Base-by-base conservation (phyloP, 2,113 vertebrate species). In the Platycercus adscitus region DNA sequence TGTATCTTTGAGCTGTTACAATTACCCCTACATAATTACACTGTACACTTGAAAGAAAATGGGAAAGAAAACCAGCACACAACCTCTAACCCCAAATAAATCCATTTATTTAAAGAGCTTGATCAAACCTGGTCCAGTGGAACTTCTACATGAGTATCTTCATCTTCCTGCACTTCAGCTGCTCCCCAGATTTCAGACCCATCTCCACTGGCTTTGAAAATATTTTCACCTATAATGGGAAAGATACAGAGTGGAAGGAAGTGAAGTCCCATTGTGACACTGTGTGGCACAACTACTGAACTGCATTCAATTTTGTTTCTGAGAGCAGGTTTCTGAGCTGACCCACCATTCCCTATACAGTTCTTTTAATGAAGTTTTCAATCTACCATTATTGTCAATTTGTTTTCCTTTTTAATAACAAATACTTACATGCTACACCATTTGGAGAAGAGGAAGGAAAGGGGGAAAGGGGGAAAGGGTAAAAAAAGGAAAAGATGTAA, bases 261-360 rank as follows among this genome's bases (percentile, higher is more conserved):
- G 83, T 90, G 89, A 97, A 95, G 94, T 95, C 83, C 98, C 98
- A 98, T 87, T 97, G 97, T 98, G 99, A 98, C 99, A 98, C 98
- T 97, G 39, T 96, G 97, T 99, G 99, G 98, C 71, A 66, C n/a
- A 78, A 60, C 55, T 49, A 2, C 60, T 39, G 73, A 97, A 98
- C 72, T 96, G 93, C 98, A 98, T 15, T 29, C 43, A 46, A 29
- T 69, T 60, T 20, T 17, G 3, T 26, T 85, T 56, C 56, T 13
- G 6, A 66, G 29, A 92, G 72, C 15, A 65, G 41, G 6, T 55
- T 92, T 89, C 75, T 37, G 64, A 85, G 70, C 43, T 71, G 63
- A 64, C 3, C 31, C 52, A 41, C 25, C 25, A 18, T 25, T 80
- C 29, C 23, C 37, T 50, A 10, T 3, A 15, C 25, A 25, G n/a